Conservation (phyloP, 1,140 invertebrate species). For the Drosophila kurseongensis region DNA sequence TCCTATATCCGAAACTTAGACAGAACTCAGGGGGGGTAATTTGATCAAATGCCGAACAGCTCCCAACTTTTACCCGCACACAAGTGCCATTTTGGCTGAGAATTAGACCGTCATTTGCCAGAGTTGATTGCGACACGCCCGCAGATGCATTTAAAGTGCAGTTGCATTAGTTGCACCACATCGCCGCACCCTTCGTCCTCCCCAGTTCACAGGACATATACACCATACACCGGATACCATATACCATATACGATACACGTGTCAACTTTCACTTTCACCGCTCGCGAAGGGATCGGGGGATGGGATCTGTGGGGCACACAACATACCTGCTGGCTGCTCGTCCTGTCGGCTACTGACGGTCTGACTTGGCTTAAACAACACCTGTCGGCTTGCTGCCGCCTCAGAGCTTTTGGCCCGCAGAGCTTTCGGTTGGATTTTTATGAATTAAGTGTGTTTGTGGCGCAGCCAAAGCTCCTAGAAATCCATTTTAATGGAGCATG, state of each 20-base stretch:
- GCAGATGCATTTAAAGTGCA: constrained; percentile 15
- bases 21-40: constrained; percentile 1
- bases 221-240: not conserved
- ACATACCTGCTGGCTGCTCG: constrained; percentile 68
- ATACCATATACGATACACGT: constrained; percentile 16
- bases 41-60: constrained; percentile 1
- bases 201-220: not conserved
- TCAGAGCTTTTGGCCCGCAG: constrained; percentile 32
- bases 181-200: constrained; percentile 11
- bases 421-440: constrained; percentile 71
- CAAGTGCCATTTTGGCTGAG: not conserved
- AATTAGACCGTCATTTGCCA: constrained; percentile 2
- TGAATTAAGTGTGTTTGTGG: constrained; percentile 71
- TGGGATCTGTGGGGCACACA: constrained; percentile 9
- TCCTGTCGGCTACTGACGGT: constrained; percentile 67
- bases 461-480: constrained; percentile 62
- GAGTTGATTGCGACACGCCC: constrained; percentile 27
- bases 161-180: constrained; percentile 15
- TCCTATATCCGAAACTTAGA: not conserved
- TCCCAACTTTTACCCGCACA: not conserved
- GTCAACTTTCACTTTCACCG: constrained; percentile 31
- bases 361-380: constrained; percentile 50
- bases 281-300: not conserved
- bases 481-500: constrained; percentile 54
- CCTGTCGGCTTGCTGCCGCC: constrained; percentile 62